Evolutionary conservation across 2,113 vertebrate species (phyloP), one percentile per base, ranked within the genome.

Genomic region (Eidolon helvum): DNA sequence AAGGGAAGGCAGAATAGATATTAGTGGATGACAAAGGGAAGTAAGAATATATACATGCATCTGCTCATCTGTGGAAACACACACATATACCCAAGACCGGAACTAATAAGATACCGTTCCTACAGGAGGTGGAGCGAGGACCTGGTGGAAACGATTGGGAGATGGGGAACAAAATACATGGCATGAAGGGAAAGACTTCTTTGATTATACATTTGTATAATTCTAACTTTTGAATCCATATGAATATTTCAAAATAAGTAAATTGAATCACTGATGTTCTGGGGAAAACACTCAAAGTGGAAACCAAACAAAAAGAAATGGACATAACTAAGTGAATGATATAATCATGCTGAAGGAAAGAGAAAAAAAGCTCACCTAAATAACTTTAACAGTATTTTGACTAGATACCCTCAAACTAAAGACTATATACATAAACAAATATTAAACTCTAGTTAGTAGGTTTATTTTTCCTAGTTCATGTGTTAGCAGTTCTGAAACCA

Each of bases 401-500:
- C 55, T 68, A 7, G 69, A 19, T 53, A 48, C 28, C n/a, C 61
- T 87, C 3, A 72, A n/a, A 30, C 72, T 61, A 66, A 80, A 72
- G 15, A 66, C 33, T 89, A 88, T 95, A 68, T 18, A 1, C 53
- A 33, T 87, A 87, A 93, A 83, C 59, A 90, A 89, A 87, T 45
- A 50, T 45, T 90, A 77, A 89, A 72, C 11, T 92, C 66, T 83
- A 40, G 57, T 86, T 87, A 83, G 40, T 78, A 84, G 48, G 40
- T 92, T 83, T 91, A 18, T 69, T 94, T 95, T 88, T 88, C 79
- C 55, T 90, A 84, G 74, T 80, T 78, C 61, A 65, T 84, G 40
- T 5, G 10, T 90, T 97, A 96, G 74, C 35, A 57, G 35, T 91
- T 92, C 79, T 90, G 43, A 93, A 96, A 69, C 66, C 24, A 89